Evolutionary conservation across 2,888 invertebrate species (phyloP).

Genomic region (Carcina quercana): DNA sequence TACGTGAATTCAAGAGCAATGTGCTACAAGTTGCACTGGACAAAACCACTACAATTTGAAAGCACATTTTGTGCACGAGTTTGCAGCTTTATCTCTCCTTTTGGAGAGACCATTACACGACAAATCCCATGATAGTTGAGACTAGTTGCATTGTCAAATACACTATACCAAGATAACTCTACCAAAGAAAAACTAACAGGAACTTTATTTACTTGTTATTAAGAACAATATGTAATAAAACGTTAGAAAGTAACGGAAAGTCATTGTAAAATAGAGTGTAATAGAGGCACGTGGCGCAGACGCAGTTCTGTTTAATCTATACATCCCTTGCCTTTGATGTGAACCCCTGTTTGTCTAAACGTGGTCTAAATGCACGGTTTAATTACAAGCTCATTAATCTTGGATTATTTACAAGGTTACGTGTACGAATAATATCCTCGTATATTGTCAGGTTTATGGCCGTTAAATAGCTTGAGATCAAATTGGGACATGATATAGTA

Average conservation of each 20-base stretch:
- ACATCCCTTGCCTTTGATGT: conserved; percentile 62
- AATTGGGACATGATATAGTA: too few relatives aligned
- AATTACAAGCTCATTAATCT: conserved; percentile 69
- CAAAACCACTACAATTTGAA: conserved; percentile 27
- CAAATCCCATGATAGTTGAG: conserved; percentile 67
- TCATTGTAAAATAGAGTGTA: conserved; percentile 39
- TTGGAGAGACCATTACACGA: conserved; percentile 54
- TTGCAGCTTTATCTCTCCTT: conserved; percentile 43
- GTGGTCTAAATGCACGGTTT: conserved; percentile 63
- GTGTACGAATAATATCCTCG: conserved; percentile 7
- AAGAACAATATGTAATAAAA: too few relatives aligned
- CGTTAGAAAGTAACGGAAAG: too few relatives aligned
- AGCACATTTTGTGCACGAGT: conserved; percentile 31
- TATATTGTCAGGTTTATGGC: too few relatives aligned
- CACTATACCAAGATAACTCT: conserved; percentile 24
- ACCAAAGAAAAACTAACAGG: too few relatives aligned
- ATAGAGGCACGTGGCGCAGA: conserved; percentile 64
- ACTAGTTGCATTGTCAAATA: conserved; percentile 65
- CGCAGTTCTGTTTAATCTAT: conserved; percentile 63
- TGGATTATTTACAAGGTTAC: conserved; percentile 53
- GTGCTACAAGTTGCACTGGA: too few relatives aligned
- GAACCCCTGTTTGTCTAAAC: conserved; percentile 63
- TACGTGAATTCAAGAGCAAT: too few relatives aligned
- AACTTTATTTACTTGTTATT: too few relatives aligned
- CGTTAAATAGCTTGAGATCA: too few relatives aligned